phyloP scores from a whole-genome alignment of 2,888 invertebrate species.

The Phorcus lineatus region DNA sequence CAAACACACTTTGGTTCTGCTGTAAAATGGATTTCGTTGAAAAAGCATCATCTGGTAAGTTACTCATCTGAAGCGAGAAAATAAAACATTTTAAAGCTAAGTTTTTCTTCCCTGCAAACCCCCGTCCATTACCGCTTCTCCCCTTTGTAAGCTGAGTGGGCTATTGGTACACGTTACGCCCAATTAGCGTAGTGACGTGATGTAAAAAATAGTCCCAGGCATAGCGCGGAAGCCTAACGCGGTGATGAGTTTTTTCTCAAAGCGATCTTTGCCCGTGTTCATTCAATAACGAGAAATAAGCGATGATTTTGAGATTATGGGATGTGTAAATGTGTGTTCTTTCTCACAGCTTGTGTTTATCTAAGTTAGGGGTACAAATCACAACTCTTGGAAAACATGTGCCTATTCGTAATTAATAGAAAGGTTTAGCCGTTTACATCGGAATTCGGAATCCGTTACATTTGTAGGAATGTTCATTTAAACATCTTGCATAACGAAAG shows the following conservation, averaged over 20 bases:
- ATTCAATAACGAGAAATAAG: not conserved
- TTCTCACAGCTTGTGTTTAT: conserved; percentile 5
- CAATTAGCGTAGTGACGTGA: conserved; percentile 15
- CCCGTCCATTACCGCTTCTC: not conserved
- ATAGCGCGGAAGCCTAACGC: not conserved
- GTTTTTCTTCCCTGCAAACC: not conserved
- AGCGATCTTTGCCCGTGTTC: not conserved
- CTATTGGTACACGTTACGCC: conserved; percentile 10
- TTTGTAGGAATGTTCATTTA: conserved; percentile 11
- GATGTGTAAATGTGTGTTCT: conserved; percentile 12
- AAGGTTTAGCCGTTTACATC: not conserved
- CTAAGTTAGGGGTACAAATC: not conserved
- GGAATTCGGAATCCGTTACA: not conserved
- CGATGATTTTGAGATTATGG: conserved; percentile 8
- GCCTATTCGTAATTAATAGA: not conserved
- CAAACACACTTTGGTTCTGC: not conserved
- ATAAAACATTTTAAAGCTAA: not conserved
- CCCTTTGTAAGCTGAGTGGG: not conserved
- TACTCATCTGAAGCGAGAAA: not conserved
- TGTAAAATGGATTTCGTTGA: not conserved
- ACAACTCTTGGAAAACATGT: not conserved
- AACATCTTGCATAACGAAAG: conserved; percentile 17
- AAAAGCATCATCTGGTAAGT: not conserved
- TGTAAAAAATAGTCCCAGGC: not conserved
- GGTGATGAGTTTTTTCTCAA: not conserved